Evolutionary conservation across 1,140 invertebrate genomes (phyloP), one percentile per base, ranked within the genome.

Genomic region (Drosophila arizonae): DNA sequence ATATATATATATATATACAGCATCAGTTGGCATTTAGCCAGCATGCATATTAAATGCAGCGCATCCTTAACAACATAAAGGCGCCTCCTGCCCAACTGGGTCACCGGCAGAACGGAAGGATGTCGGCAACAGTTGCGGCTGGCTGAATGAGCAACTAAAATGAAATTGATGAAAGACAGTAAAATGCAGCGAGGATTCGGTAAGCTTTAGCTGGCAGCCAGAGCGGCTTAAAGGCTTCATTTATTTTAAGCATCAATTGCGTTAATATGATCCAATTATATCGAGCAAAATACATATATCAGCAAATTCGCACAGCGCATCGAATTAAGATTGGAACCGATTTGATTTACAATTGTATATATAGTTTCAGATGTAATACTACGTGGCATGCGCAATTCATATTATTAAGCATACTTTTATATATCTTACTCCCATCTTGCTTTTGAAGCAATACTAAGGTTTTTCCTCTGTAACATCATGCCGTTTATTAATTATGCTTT

Each of bases 21-120:
- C 73, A 76, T 81, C 81, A 81, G 78, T 76, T 86, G 81, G 82
- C 82, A 79, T 66, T 76, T 60, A 72, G 82, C 81, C 79, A 86
- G 46, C 58, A 57, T 57, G 72, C 79, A 86, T 78, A 85, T 81
- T 75, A 81, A 86, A 81, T 57, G 74, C 77, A 67, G 58, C 6
- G 48, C 13, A 66, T 66, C 46, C 64, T 60, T 43, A 10, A 24
- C 26, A n/a, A 45, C 51, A 43, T 28, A 46, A 39, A 43, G 28
- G 13, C 15, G 3, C 4, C 43, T 46, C 24, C 51, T 41, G 6
- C 30, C 41, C 66, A 74, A 74, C 41, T 74, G 72, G 72, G 71
- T 73, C 71, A 73, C 24, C 54, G 43, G 62, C 15, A 45, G n/a
- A 2, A 28, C 69, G 46, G 70, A 73, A 73, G 36, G 51, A 73